These are phyloP conservation scores for Spilosoma lubricipeda DNA, from an alignment of 2,888 invertebrate genomes.

Conservation along the genomic window DNA sequence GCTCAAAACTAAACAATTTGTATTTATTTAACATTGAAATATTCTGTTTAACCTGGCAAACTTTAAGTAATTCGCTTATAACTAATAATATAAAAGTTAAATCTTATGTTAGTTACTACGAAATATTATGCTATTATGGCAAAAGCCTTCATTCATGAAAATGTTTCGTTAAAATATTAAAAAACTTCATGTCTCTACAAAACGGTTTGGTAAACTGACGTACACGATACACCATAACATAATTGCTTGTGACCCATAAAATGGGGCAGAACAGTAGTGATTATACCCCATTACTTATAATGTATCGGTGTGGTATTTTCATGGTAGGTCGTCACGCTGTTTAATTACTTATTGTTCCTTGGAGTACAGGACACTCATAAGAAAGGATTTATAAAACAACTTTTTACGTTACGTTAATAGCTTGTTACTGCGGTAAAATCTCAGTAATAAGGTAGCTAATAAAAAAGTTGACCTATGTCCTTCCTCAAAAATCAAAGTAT, in stretches of 20 bases:
- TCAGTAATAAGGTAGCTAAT: no score
- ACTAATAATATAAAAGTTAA: neutral
- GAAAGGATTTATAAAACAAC: neutral
- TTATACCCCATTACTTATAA: conserved; percentile 51
- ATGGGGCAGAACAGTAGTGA: conserved; percentile 43
- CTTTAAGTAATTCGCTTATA: neutral
- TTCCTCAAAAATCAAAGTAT: no score
- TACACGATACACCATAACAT: conserved; percentile 30
- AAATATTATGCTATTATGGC: neutral
- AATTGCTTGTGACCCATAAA: conserved; percentile 49
- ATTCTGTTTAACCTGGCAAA: neutral
- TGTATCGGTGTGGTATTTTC: conserved; percentile 41
- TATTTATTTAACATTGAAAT: no score
- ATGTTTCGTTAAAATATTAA: conserved; percentile 2
- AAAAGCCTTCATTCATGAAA: neutral
- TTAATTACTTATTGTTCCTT: conserved; percentile 54
- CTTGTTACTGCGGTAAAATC: no score
- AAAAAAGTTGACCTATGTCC: no score
- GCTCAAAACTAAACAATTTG: neutral
- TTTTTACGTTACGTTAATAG: neutral
- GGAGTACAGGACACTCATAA: neutral
- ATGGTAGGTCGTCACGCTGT: conserved; percentile 58
- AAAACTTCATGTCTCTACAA: conserved; percentile 12
- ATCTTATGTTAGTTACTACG: neutral
- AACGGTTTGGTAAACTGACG: conserved; percentile 13